Evolutionary conservation across 2,113 vertebrate genomes (phyloP).

Genomic region (Cygnus buccinator): DNA sequence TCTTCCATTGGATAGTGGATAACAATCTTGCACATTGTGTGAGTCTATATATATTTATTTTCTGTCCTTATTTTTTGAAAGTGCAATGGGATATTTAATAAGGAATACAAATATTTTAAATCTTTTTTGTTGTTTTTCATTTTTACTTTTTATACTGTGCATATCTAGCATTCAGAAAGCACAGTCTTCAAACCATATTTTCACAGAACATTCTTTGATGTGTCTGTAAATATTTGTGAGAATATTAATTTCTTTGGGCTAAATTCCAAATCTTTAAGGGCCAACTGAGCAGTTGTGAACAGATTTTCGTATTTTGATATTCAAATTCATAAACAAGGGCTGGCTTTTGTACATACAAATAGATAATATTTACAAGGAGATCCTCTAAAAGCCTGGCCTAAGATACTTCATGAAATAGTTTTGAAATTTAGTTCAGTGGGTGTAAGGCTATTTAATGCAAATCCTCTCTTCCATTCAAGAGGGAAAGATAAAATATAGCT

Average conservation of each 20-base stretch:
- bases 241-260: background rate
- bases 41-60: background rate
- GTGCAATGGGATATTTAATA: background rate
- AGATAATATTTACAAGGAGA: background rate
- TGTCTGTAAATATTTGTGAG: background rate
- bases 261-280: background rate
- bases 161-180: background rate
- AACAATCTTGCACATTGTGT: background rate
- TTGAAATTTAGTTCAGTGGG: background rate
- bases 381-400: background rate
- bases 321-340: background rate
- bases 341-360: background rate
- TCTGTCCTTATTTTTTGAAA: background rate
- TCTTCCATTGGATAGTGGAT: background rate
- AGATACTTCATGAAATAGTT: background rate
- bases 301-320: background rate
- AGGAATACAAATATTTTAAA: background rate
- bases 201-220: background rate
- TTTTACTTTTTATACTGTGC: background rate
- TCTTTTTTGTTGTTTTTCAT: rapidly evolving
- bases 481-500: background rate
- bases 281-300: background rate
- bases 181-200: background rate
- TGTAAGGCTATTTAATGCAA: background rate
- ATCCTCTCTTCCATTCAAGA: background rate